A percentile compares a stretch with the other conserved stretches of the same genome.
phyloP scores from a whole-genome alignment of 1,140 invertebrate genomes.

The Diorhabda carinulata region DNA sequence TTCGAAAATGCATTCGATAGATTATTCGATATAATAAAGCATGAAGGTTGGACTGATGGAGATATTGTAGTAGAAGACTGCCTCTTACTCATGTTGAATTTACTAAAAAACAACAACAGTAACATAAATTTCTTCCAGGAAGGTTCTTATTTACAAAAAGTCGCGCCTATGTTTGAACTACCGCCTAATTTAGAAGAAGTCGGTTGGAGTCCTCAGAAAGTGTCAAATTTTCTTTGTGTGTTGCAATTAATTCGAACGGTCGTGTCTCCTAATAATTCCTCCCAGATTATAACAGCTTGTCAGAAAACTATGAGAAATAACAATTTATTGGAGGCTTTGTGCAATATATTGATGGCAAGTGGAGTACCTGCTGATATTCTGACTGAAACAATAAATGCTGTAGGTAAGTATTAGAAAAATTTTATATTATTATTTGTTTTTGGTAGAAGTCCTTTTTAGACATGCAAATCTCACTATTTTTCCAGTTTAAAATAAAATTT shows the following conservation, averaged over 20 bases:
- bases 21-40: conserved; percentile 86
- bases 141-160: conserved; percentile 86
- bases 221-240: conserved; percentile 89
- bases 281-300: conserved; percentile 66
- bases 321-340: conserved; percentile 77
- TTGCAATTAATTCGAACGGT: conserved; percentile 80
- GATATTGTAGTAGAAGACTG: conserved; percentile 99
- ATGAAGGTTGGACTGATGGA: conserved; percentile 91
- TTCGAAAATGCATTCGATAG: conserved; percentile 99
- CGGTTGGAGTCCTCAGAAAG: conserved; percentile 92
- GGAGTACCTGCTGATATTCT: conserved; percentile 96
- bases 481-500: too few relatives aligned
- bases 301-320: conserved; percentile 85
- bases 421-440: too few relatives aligned
- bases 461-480: too few relatives aligned
- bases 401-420: conserved; percentile 44
- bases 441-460: too few relatives aligned
- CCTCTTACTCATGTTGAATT: conserved; percentile 88
- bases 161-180: conserved; percentile 82
- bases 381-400: conserved; percentile 93
- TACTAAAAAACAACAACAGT: conserved; percentile 92
- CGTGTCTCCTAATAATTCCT: conserved; percentile 45
- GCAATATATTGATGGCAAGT: conserved; percentile 87
- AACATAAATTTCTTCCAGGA: conserved; percentile 99
- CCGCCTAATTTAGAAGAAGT: conserved; percentile 67